Base-by-base conservation (phyloP, 2,797 vertebrate genomes). In the Chaetodon trifasciatus region DNA sequence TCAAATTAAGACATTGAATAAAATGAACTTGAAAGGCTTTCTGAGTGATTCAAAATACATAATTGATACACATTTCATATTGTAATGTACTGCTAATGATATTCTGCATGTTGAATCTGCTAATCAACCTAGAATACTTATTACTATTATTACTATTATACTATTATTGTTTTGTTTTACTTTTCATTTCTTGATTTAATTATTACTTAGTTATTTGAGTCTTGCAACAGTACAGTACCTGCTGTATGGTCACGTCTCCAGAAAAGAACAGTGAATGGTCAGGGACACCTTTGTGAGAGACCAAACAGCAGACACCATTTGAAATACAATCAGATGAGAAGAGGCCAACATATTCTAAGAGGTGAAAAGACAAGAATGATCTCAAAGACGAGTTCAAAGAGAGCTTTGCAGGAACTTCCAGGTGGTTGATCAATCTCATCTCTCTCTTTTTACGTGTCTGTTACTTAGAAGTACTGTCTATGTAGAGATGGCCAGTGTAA, bases 351-450 rank as follows among this genome's bases (percentile, higher is more conserved):
- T 66, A 73, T 68, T 82, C 67, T 4, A 61, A 13, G 49, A 56
- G 62, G 40, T 15, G 42, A 52, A 63, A 21, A 70, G 42, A 74
- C 58, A 61, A 50, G 21, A 65, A 52, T 49, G 39, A 32, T 73
- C n/a, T 42, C 47, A 50, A 32, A 32, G n/a, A 72, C 58, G 24
- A 76, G 46, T 46, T 82, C 60, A 87, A 23, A 79, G 66, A 17
- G 23, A 62, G 42, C 47, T 66, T 73, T 42, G 49, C 12, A 73
- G 61, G 78, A 78, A 73, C 40, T 60, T 83, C 78, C 19, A 69
- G 74, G 24, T 37, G 42, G 46, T 28, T 80, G 74, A 82, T 82
- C 61, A 77, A 63, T 82, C 42, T 79, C 49, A 68, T 78, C 60
- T 72, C 64, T 75, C 40, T 74, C 16, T 55, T 58, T 57, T 75